Evolutionary conservation across 2,888 invertebrate genomes (phyloP).

Genomic region (Mantis religiosa): DNA sequence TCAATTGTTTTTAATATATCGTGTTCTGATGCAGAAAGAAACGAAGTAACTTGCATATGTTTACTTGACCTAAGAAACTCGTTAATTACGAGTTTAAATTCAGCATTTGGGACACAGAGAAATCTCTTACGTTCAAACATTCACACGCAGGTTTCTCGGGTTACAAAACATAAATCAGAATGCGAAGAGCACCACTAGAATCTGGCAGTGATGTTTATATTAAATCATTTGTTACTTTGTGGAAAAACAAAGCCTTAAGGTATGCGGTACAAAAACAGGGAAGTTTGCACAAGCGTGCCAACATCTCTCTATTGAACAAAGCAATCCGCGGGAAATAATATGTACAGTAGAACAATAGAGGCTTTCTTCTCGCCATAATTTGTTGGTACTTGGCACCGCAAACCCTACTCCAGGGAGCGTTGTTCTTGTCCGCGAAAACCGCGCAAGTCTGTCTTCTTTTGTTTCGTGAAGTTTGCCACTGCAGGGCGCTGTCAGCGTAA

Average conservation of each 20-base stretch:
- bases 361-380: neutral
- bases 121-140: neutral
- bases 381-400: neutral
- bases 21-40: no score
- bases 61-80: no score
- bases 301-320: neutral
- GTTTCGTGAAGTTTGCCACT: neutral
- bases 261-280: neutral
- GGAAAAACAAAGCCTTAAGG: neutral
- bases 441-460: neutral
- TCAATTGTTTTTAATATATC: no score
- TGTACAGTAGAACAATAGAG: neutral
- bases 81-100: no score
- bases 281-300: neutral
- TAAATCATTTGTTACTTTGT: neutral
- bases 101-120: no score
- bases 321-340: neutral
- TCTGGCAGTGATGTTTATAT: neutral
- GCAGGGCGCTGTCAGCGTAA: neutral
- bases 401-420: neutral
- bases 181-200: neutral
- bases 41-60: no score
- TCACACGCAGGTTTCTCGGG: neutral
- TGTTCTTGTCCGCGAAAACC: neutral
- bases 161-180: neutral